Conservation (phyloP, 2,888 invertebrate species). For the Cerastis rubricosa region DNA sequence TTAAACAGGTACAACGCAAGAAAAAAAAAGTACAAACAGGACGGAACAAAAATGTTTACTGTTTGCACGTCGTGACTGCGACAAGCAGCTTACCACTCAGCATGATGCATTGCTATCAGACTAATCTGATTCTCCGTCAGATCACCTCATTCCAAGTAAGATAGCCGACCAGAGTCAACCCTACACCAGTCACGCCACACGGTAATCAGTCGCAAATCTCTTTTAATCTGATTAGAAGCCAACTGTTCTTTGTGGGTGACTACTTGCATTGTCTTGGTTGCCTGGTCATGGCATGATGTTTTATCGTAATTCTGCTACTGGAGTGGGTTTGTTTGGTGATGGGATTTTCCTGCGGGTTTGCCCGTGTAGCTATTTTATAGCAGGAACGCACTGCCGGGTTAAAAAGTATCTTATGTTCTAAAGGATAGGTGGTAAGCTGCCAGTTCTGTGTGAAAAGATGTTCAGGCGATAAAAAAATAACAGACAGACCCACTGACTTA, state of each 20-base stretch:
- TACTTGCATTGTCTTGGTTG: constrained; percentile 36
- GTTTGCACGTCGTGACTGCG: no score
- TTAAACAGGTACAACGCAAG: no score
- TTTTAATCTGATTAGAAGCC: constrained; percentile 71
- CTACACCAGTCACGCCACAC: constrained; percentile 64
- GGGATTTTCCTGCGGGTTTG: background rate
- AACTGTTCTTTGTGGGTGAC: constrained; percentile 36
- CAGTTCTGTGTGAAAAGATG: background rate
- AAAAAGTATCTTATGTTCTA: background rate
- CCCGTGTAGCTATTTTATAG: background rate
- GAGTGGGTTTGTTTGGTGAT: background rate
- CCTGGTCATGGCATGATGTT: constrained; percentile 11
- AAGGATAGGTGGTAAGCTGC: background rate
- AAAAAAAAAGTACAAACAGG: no score
- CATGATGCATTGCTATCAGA: no score
- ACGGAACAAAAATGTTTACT: no score
- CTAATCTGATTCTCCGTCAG: background rate
- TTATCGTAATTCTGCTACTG: constrained; percentile 1
- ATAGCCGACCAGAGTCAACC: constrained; percentile 43
- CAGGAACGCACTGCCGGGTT: background rate
- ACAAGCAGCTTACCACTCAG: no score
- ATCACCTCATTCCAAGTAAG: background rate
- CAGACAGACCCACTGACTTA: background rate
- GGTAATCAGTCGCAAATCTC: constrained; percentile 70
- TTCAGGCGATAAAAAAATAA: no score